Evolutionary conservation across 2,797 vertebrate genomes (phyloP), one percentile per base, ranked within the genome.

Genomic region (Babyrousa celebensis): DNA sequence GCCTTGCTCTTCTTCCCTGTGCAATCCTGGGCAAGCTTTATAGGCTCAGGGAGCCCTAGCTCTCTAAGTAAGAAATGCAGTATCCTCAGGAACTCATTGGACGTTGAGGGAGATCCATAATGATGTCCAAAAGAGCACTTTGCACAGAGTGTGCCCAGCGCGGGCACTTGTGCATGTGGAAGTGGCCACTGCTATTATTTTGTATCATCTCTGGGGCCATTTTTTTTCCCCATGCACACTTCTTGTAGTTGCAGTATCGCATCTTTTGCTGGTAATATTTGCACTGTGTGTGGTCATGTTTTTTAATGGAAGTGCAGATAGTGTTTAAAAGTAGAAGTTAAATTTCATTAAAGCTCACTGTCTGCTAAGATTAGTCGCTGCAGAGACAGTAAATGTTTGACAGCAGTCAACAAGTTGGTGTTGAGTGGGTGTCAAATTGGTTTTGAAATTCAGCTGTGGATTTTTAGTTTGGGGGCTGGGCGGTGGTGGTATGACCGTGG

Each of bases 71-170:
- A 85, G 43, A 71, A 78, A 7, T 17, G 18, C 2, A 10, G 79
- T 25, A 0, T 40, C 56, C 12, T 82, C 68, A 16, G 78, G 78
- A 89, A 15, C 68, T 63, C 75, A 5, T 0, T 67, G 97, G 71
- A 16, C 17, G 0, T 4, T 1, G 25, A 56, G 12, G 16, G 56
- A 0, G 4, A 14, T 56, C 2, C 25, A 1, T 36, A 4, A 48
- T 29, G 56, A 32, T 16, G 7, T 3, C 3, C 23, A 20, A 12
- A 74, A 74, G 20, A 70, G 23, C 23, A 40, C 36, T 29, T 20
- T 25, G 54, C 11, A 0, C 2, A 1, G 32, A 0, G 0, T 40
- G 29, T 56, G 70, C 8, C 75, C 18, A 0, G 12, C 0, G 0
- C 7, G 25, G 23, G 16, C 10, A 11, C 43, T 36, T 68, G 1